phyloP scores from a whole-genome alignment of 2,797 vertebrate genomes.

The Dendrocincla tyrannina region DNA sequence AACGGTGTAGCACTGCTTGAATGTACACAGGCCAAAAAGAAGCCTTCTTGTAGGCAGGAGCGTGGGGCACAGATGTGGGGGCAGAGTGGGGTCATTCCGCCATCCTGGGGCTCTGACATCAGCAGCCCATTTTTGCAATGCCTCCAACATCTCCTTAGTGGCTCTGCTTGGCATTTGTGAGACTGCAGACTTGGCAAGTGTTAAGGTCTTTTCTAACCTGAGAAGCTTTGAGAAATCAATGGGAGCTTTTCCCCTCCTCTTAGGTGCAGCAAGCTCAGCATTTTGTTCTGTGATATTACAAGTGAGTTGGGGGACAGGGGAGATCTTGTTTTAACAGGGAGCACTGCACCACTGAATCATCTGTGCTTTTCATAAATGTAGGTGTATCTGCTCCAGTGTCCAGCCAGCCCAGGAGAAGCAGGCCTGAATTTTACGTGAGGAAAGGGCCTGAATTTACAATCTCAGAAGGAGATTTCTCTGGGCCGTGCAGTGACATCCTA shows the following conservation, averaged over 20 bases:
- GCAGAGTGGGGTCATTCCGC: neutral
- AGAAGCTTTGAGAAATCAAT: neutral
- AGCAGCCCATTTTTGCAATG: neutral
- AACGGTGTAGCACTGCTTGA: neutral
- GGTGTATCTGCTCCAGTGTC: neutral
- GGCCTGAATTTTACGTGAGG: neutral
- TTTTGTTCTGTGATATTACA: neutral
- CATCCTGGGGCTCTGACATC: accelerated
- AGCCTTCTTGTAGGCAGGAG: neutral
- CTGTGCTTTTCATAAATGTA: neutral
- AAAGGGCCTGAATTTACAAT: neutral
- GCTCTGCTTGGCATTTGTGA: neutral
- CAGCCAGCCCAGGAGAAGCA: neutral
- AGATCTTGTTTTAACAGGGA: neutral
- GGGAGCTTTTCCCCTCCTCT: neutral
- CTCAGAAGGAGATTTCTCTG: neutral
- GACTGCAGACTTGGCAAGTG: neutral
- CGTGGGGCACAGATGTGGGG: accelerated
- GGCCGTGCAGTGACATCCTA: neutral
- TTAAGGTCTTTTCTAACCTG: neutral
- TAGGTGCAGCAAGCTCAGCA: neutral
- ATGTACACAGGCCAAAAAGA: accelerated
- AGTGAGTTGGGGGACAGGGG: no score
- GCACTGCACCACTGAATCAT: neutral
- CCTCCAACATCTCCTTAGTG: neutral